Percentiles rank a stretch among this genome's conserved stretches.
These are phyloP conservation scores for Lochmaea crataegi DNA, from an alignment of 2,888 invertebrate genomes.

Conservation along the genomic window DNA sequence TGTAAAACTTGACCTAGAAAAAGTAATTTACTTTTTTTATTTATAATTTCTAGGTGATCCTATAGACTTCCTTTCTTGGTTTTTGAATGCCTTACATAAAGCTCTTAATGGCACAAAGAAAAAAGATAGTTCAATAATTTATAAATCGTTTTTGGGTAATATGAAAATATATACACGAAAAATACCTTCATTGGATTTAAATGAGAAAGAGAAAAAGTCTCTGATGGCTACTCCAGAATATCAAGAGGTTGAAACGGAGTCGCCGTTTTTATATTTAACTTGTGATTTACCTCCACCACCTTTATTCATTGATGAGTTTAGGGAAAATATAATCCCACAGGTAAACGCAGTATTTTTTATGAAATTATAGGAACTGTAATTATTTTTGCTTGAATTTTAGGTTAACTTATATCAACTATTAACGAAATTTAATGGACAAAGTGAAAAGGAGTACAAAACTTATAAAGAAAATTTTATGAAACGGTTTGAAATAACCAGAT, in stretches of 20 bases:
- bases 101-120: slow-evolving; percentile 94
- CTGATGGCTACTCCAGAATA: slow-evolving; percentile 87
- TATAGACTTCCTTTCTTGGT: slow-evolving; percentile 98
- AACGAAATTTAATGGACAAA: slow-evolving; percentile 94
- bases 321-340: slow-evolving; percentile 99
- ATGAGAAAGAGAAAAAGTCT: slow-evolving; percentile 87
- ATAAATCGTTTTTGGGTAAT: slow-evolving; percentile 92
- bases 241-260: slow-evolving; percentile 86
- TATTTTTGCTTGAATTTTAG: slow-evolving; percentile 64
- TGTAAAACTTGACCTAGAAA: background rate
- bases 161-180: slow-evolving; percentile 93
- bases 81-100: slow-evolving; percentile 94
- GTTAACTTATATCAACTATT: slow-evolving; percentile 94
- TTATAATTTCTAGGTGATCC: slow-evolving; percentile 79
- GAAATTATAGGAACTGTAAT: too few species aligned
- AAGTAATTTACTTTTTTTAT: slow-evolving; percentile 12
- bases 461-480: slow-evolving; percentile 99
- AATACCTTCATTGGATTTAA: slow-evolving; percentile 91
- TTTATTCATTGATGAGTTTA: slow-evolving; percentile 95
- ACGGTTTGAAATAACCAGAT: slow-evolving; percentile 91
- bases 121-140: slow-evolving; percentile 89
- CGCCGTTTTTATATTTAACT: slow-evolving; percentile 95
- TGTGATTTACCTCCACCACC: slow-evolving; percentile 98
- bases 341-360: slow-evolving; percentile 63
- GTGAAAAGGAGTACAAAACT: slow-evolving; percentile 98